These are phyloP conservation scores for Chaetophractus vellerosus DNA, from an alignment of 2,797 vertebrate genomes.

Conservation along the genomic window DNA sequence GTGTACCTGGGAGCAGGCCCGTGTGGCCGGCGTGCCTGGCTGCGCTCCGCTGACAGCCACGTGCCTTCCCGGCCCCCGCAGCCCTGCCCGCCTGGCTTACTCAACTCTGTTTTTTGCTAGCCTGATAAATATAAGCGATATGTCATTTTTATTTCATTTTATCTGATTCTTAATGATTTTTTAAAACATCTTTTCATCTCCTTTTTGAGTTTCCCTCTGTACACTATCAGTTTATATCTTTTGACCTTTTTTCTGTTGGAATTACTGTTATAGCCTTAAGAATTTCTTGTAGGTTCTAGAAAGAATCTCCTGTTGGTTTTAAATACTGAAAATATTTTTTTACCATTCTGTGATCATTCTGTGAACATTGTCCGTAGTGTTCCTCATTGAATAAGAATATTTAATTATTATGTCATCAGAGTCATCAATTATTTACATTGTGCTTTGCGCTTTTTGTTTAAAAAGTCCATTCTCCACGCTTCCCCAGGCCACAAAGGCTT, in stretches of 20 bases:
- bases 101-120: not conserved
- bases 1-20: not conserved
- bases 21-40: no score
- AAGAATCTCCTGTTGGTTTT: not conserved
- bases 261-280: not conserved
- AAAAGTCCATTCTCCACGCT: not conserved
- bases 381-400: not conserved
- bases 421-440: not conserved
- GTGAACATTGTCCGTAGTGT: not conserved
- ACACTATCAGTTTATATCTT: slow-evolving; percentile 2
- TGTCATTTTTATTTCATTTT: not conserved
- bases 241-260: not conserved
- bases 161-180: slow-evolving; percentile 34
- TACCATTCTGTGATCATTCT: not conserved
- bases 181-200: not conserved
- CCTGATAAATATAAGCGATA: not conserved
- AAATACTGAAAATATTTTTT: not conserved
- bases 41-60: not conserved
- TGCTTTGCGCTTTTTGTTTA: not conserved
- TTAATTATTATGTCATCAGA: not conserved
- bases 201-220: not conserved
- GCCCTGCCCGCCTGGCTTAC: not conserved
- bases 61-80: not conserved
- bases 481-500: not conserved
- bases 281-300: slow-evolving; percentile 18